Evolutionary conservation across 2,888 invertebrate genomes (phyloP).

Genomic region (Parasteatoda lunata): DNA sequence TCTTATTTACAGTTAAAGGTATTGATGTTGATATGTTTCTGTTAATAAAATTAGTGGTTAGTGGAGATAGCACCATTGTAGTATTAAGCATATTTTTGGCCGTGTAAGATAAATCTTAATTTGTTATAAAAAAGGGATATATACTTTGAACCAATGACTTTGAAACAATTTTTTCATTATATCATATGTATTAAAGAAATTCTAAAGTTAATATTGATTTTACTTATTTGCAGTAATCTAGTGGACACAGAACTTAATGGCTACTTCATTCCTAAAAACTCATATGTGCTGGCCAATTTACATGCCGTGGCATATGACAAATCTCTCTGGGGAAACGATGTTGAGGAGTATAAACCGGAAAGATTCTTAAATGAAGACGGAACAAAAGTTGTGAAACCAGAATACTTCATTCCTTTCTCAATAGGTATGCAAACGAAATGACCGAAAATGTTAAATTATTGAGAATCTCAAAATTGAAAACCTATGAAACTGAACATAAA

Average conservation of each 20-base stretch:
- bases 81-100: too few species aligned
- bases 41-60: too few species aligned
- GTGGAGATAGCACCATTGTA: too few species aligned
- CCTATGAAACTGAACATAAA: background rate
- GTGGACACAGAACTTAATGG: slow-evolving; percentile 53
- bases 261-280: slow-evolving; percentile 57
- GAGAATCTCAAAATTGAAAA: background rate
- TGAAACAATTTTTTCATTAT: too few species aligned
- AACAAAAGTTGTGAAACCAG: slow-evolving; percentile 41
- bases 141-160: too few species aligned
- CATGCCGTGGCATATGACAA: slow-evolving; percentile 42
- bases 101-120: too few species aligned
- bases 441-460: background rate
- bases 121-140: too few species aligned
- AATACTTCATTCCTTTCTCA: slow-evolving; percentile 70
- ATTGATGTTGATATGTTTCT: too few species aligned
- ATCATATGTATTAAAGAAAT: too few species aligned
- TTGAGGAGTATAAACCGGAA: slow-evolving; percentile 47
- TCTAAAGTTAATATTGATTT: too few species aligned
- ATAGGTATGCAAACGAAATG: slow-evolving; percentile 50
- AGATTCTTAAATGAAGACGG: slow-evolving; percentile 55
- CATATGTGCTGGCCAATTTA: slow-evolving; percentile 22
- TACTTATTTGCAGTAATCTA: slow-evolving; percentile 31
- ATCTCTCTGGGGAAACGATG: slow-evolving; percentile 48
- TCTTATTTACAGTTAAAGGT: too few species aligned